Base-by-base conservation (phyloP, 2,113 vertebrate genomes). In the Apteryx owenii region DNA sequence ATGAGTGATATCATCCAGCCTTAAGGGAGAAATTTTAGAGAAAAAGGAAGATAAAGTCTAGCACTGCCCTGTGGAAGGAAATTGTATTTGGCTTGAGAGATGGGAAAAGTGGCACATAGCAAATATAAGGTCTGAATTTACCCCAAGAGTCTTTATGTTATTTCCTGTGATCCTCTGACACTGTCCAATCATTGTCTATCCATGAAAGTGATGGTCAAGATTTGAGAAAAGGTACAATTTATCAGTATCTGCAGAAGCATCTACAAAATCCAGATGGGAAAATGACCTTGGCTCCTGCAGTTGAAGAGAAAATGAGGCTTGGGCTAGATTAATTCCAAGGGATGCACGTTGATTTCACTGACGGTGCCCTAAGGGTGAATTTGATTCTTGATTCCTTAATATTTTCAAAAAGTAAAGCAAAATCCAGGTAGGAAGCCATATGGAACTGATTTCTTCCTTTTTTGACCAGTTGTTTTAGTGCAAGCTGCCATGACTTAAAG, bases 261-360 rank as follows among this genome's bases (percentile, higher is more conserved):
- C 95, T 87, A 62, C 48, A 82, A 92, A 95, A 92, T 93, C 86
- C 96, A 87, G 86, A 90, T 94, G 96, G 96, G 92, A 95, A 89
- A 97, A 93, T 87, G 95, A 96, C 95, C 92, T 94, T 93, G 73
- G 64, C 40, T 96, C 50, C 68, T 91, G 69, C 77, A 92, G 88
- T 88, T 94, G 89, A 93, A 94, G 73, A 94, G 88, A 97, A 96
- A 96, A 94, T 90, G 86, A 96, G 80, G 46, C 93, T 94, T 93
- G 95, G 88, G 88, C 85, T 85, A 88, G 85, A 88, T 91, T 90
- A 96, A 94, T 93, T 94, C 96, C 71, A 76, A 88, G 72, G 61
- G 56, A 81, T 93, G 53, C 44, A 87, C 66, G 56, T 6, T 33
- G 90, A 87, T 95, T 92, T 94, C 66, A 58, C 6, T 89, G 94